Evolutionary conservation across 2,113 vertebrate genomes (phyloP), one percentile per base, ranked within the genome.

Genomic region (Tragelaphus strepsiceros): DNA sequence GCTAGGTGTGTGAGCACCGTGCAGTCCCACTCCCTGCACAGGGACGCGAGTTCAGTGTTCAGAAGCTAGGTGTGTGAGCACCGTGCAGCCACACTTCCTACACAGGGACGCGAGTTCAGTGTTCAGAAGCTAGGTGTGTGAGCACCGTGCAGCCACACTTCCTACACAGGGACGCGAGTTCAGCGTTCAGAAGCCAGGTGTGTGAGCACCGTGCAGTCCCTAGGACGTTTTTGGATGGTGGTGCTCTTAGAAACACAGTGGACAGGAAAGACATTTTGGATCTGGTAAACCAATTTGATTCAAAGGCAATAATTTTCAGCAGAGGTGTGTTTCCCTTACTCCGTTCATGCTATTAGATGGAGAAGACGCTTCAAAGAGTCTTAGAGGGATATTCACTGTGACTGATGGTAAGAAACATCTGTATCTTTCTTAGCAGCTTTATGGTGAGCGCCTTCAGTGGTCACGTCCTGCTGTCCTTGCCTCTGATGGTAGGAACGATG

Each of bases 201-300:
- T 46, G 2, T 74, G 30, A 56, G 43, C 21, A 15, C 59, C 11
- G 0, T 12, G 10, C 0, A 32, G 46, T 62, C 13, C 56, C 30
- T 7, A 21, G 11, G 16, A 30, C 2, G 5, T 12, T 39, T 39
- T 71, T 12, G 17, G 26, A 14, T 3, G 6, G 12, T 5, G 8
- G 6, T 28, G 12, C 53, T 74, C 0, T 30, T 51, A 56, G 54
- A 90, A 64, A 35, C 14, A 9, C 1, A 51, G 35, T 17, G 13
- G 35, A 26, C 53, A 64, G 21, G 61, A 87, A 28, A 24, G 19
- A 32, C 51, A 67, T 61, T 90, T 62, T 32, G 7, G 4, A 39
- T 54, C n/a, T 14, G 1, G 35, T 16, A 39, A 53, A 24, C 43
- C 22, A 4, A 32, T 49, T 95, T 95, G 24, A n/a, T 82, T 59